Evolutionary conservation across 1,140 invertebrate species (phyloP), one percentile per base, ranked within the genome.

Genomic region (Solen grandis): DNA sequence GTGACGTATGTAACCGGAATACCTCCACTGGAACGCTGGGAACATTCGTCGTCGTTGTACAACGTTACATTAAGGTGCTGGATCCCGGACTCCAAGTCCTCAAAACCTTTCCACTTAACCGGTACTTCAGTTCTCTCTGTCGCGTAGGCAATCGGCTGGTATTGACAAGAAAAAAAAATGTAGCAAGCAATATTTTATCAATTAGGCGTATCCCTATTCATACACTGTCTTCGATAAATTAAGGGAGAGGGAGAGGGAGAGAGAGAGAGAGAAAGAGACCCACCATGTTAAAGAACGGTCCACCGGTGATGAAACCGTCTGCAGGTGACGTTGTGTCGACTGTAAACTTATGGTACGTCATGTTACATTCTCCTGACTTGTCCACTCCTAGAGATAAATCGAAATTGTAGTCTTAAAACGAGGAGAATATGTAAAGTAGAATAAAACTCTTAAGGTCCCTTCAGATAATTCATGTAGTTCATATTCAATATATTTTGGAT

Each of bases 281-380:
- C n/a, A 86, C 85, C 85, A 85, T 81, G 55, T 81, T 46, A 60
- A 70, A 83, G 52, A 85, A 82, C 3, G 85, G 85, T 16, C 85
- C 85, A 19, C 33, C 60, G 8, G 59, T 72, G 19, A 86, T 46
- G 8, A 22, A 33, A 27, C 83, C 83, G 33, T 41, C 22, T 25
- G 38, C 46, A 13, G 85, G 85, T n/a, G 54, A 65, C 25, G 85
- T 86, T 14, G 72, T 63, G 35, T 86, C 85, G 0, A 85, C 76
- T 5, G 70, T 84, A 63, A 85, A 73, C n/a, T 19, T 25, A 50
- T 52, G 38, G 22, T 35, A 65, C 8, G 69, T 73, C 59, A 83
- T 70, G 33, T 62, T 69, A 22, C 83, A 86, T 62, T 74, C 55
- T 22, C 85, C 85, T 2, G 85, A 52, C 25, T 76, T 72, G 52